Conservation (phyloP, 2,888 invertebrate genomes). For the Eupithecia exiguata region DNA sequence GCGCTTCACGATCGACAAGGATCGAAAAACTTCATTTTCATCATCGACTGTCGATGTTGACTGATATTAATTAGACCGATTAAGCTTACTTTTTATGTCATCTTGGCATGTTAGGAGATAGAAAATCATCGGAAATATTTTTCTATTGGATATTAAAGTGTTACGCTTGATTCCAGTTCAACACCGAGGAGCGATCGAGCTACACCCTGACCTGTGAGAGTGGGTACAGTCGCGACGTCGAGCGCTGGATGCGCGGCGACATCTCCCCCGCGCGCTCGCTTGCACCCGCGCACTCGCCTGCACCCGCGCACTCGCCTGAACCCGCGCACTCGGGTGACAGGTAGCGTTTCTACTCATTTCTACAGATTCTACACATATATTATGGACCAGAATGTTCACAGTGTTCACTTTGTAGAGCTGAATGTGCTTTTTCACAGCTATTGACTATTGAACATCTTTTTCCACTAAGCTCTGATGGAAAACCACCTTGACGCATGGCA, state of each 20-base stretch:
- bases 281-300: too few relatives aligned
- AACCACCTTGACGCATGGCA: not conserved
- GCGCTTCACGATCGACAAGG: too few relatives aligned
- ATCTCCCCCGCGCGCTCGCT: not conserved
- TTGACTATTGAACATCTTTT: too few relatives aligned
- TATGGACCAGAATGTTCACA: too few relatives aligned
- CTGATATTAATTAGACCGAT: too few relatives aligned
- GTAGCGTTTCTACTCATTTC: not conserved
- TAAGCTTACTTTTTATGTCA: too few relatives aligned
- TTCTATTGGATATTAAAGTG: not conserved
- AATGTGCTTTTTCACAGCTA: not conserved
- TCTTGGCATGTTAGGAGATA: not conserved
- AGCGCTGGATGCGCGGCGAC: slow-evolving; percentile 58
- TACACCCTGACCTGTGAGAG: slow-evolving; percentile 45
- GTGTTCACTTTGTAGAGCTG: not conserved
- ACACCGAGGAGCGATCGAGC: not conserved
- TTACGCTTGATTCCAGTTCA: too few relatives aligned
- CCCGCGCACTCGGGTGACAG: not conserved
- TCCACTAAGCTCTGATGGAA: not conserved
- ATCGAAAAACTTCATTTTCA: not conserved
- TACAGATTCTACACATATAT: not conserved
- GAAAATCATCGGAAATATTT: not conserved
- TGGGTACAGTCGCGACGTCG: slow-evolving; percentile 58
- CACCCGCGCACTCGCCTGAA: too few relatives aligned
- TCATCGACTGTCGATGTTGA: not conserved